Percentiles rank a stretch among this genome's conserved stretches.
Evolutionary conservation across 2,113 vertebrate species (phyloP).

Genomic region (Cisticola juncidis): DNA sequence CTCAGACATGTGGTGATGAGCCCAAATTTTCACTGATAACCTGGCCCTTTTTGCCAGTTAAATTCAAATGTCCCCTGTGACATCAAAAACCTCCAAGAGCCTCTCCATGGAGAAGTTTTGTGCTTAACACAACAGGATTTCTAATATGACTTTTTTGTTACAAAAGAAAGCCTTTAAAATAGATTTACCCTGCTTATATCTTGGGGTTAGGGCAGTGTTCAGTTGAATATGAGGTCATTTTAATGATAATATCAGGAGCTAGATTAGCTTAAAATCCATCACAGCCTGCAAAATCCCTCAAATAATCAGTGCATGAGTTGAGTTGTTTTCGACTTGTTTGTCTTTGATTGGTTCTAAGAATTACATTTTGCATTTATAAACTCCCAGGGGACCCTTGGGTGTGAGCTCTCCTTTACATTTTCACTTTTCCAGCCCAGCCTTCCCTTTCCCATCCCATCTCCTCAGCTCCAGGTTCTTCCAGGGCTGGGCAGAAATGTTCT

Average conservation of each 20-base stretch:
- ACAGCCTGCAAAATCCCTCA: not conserved
- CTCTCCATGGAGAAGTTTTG: not conserved
- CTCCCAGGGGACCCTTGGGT: conserved; percentile 10
- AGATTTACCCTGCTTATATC: not conserved
- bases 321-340: conserved; percentile 8
- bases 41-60: conserved; percentile 27
- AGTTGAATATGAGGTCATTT: conserved; percentile 55
- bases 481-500: conserved; percentile 56
- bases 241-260: not conserved
- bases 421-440: conserved; percentile 16
- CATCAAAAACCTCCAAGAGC: not conserved
- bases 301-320: not conserved
- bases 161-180: not conserved
- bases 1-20: not conserved
- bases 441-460: conserved; percentile 40
- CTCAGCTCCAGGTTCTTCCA: conserved; percentile 51
- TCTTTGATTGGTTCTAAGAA: conserved; percentile 41
- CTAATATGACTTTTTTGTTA: not conserved
- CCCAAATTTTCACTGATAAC: not conserved
- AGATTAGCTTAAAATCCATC: conserved; percentile 44
- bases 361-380: not conserved
- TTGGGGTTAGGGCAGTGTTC: conserved; percentile 13
- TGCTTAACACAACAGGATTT: not conserved
- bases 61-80: not conserved
- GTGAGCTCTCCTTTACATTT: conserved; percentile 36